Evolutionary conservation across 2,113 vertebrate genomes (phyloP).

Genomic region (Ornithorhynchus anatinus): DNA sequence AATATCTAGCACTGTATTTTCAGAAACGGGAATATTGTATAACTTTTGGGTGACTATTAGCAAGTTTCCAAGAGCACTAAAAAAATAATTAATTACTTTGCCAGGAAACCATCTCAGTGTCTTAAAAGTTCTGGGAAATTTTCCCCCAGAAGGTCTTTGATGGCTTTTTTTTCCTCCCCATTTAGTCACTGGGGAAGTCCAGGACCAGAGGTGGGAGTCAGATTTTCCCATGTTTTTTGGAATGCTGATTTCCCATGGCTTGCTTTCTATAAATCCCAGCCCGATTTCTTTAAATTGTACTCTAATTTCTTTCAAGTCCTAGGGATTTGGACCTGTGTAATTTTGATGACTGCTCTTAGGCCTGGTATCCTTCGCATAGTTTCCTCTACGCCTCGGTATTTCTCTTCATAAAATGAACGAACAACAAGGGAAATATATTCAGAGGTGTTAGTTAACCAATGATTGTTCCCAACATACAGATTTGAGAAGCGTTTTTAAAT

Average conservation of each 20-base stretch:
- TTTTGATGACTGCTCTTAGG: no score
- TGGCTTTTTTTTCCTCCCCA: background rate
- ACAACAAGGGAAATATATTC: background rate
- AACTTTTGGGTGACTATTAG: constrained; percentile 19
- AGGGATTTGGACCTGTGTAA: no score
- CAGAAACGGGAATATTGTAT: constrained; percentile 22
- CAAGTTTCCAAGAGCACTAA: constrained; percentile 50
- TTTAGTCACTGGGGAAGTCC: background rate
- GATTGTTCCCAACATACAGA: background rate
- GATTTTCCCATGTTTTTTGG: no score
- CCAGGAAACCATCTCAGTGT: constrained; percentile 24
- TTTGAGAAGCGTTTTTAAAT: background rate
- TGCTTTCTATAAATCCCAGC: no score
- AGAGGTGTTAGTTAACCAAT: background rate
- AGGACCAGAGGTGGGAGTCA: no score
- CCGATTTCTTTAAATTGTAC: no score
- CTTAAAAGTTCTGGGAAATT: constrained; percentile 22
- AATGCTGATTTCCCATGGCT: no score
- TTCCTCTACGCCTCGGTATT: no score
- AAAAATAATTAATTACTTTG: constrained; percentile 41
- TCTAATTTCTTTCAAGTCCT: no score
- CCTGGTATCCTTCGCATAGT: no score
- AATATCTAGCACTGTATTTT: constrained; percentile 57
- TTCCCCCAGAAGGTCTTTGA: background rate
- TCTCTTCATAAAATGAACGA: no score